Evolutionary conservation across 2,113 vertebrate species (phyloP).

Genomic region (Oreochromis tanganicae): DNA sequence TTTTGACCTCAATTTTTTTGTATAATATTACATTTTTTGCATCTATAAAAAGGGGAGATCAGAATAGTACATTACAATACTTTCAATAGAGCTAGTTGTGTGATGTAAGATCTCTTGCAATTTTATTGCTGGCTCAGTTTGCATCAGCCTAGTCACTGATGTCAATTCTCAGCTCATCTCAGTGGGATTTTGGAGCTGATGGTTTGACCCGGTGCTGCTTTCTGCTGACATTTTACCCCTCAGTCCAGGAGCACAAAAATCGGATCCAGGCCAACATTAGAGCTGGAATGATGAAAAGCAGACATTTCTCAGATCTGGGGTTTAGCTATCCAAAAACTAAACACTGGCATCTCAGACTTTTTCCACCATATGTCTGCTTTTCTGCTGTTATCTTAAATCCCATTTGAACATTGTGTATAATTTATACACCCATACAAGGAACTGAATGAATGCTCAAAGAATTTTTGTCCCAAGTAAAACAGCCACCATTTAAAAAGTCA

Average conservation of each 20-base stretch:
- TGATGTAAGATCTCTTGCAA: background rate
- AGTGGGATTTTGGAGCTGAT: background rate
- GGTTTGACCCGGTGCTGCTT: background rate
- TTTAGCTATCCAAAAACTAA: background rate
- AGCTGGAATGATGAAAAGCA: conserved; percentile 4
- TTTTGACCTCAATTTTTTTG: background rate
- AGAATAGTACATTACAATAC: background rate
- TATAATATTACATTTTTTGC: background rate
- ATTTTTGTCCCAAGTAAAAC: background rate
- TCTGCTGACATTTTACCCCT: background rate
- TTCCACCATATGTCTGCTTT: background rate
- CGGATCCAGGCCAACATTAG: background rate
- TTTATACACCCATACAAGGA: conserved; percentile 15
- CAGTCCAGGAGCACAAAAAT: background rate
- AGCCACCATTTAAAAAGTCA: background rate
- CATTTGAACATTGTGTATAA: background rate
- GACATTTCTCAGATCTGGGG: background rate
- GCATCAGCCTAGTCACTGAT: background rate
- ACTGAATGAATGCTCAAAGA: background rate
- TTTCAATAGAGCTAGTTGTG: background rate
- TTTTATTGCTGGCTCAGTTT: background rate
- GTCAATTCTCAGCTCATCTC: background rate
- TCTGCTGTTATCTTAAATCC: background rate
- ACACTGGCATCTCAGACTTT: background rate
- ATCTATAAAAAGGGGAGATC: background rate